Conservation (phyloP, 92 coral and sea anemone species). For the Actinostola sp. region DNA sequence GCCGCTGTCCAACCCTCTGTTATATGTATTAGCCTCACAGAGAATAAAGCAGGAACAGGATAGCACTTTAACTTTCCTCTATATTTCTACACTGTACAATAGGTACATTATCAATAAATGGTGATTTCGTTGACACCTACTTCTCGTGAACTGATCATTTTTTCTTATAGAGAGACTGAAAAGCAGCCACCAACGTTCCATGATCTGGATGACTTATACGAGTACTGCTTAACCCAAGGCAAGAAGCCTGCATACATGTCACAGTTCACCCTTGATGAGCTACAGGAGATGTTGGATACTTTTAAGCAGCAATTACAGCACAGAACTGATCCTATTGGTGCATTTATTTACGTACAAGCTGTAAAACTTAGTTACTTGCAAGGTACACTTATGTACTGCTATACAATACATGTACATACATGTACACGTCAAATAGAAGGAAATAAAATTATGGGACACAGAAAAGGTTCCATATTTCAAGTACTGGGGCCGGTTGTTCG, state of each 20-base stretch:
- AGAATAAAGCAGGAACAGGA: too few relatives aligned
- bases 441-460: not conserved
- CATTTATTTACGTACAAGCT: constrained; percentile 60
- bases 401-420: too few relatives aligned
- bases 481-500: too few relatives aligned
- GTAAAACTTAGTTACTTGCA: constrained; percentile 46
- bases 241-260: constrained; percentile 77
- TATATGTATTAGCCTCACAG: too few relatives aligned
- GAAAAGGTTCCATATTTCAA: too few relatives aligned
- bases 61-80: too few relatives aligned
- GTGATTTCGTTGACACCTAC: too few relatives aligned
- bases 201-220: constrained; percentile 56
- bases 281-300: constrained; percentile 56
- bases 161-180: constrained; percentile 15
- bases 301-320: constrained; percentile 41
- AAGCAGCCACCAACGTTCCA: constrained; percentile 64
- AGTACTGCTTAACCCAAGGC: constrained; percentile 63
- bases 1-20: too few relatives aligned
- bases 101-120: too few relatives aligned
- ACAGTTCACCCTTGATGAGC: constrained; percentile 55
- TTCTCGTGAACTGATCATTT: too few relatives aligned
- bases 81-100: too few relatives aligned
- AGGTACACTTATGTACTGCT: constrained; percentile 14
- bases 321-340: constrained; percentile 60
- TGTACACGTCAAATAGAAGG: too few relatives aligned